Evolutionary conservation across 2,888 invertebrate genomes (phyloP).

Genomic region (Phyto melanocephala): DNA sequence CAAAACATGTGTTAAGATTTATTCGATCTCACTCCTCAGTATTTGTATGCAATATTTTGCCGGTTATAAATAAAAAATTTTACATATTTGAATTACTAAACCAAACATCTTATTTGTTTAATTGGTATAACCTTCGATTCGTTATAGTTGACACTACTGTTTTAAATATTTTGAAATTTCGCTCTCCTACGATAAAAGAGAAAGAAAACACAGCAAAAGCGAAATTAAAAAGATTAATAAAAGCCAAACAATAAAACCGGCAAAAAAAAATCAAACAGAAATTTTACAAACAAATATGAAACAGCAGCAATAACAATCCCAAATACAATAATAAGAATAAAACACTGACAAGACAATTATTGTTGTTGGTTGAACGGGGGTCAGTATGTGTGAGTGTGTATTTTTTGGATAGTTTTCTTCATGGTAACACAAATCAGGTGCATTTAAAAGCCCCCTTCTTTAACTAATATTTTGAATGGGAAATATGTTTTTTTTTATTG

Average conservation of each 20-base stretch:
- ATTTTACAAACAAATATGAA: slow-evolving; percentile 38
- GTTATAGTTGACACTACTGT: slow-evolving; percentile 24
- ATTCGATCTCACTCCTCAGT: too few relatives aligned
- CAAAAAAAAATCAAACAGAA: slow-evolving; percentile 42
- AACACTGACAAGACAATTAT: slow-evolving; percentile 45
- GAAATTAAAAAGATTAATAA: slow-evolving; percentile 14
- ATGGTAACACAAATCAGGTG: slow-evolving; percentile 50
- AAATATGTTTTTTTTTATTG: not conserved
- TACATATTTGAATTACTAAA: too few relatives aligned
- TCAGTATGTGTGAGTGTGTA: not conserved
- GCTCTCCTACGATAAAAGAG: slow-evolving; percentile 15
- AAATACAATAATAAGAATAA: not conserved
- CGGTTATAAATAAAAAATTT: too few relatives aligned
- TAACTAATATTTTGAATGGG: slow-evolving; percentile 16
- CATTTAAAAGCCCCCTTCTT: slow-evolving; percentile 32
- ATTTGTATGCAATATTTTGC: too few relatives aligned
- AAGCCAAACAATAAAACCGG: slow-evolving; percentile 40
- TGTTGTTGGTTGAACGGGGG: not conserved
- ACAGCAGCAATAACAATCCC: not conserved
- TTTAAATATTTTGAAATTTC: slow-evolving; percentile 2
- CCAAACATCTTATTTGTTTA: too few relatives aligned
- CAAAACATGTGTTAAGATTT: too few relatives aligned
- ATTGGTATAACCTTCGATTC: too few relatives aligned
- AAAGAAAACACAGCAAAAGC: not conserved
- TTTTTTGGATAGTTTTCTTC: slow-evolving; percentile 7